phyloP scores from a whole-genome alignment of 2,797 vertebrate genomes.

The Pangasius krempfi region DNA sequence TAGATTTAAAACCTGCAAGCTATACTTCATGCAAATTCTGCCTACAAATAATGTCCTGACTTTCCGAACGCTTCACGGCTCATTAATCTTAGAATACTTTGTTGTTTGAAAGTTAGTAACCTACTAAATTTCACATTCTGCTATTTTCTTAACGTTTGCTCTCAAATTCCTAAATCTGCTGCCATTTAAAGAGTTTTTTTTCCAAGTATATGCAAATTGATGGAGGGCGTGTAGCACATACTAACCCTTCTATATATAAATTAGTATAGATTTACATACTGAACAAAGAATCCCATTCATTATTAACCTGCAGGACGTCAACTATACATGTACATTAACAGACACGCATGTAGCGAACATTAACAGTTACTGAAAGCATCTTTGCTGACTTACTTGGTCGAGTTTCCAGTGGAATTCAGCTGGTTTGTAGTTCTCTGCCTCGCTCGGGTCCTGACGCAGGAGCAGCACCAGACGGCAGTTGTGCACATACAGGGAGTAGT shows the following conservation, averaged over 20 bases:
- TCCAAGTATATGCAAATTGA: background rate
- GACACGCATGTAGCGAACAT: constrained; percentile 11
- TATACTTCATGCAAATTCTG: background rate
- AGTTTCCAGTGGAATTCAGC: constrained; percentile 98
- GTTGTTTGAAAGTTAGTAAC: background rate
- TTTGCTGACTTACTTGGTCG: constrained; percentile 79
- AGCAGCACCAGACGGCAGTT: constrained; percentile 93
- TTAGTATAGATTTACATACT: background rate
- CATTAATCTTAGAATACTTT: background rate
- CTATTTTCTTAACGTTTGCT: background rate
- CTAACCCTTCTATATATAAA: background rate
- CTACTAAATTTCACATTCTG: background rate
- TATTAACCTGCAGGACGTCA: background rate
- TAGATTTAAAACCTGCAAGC: background rate
- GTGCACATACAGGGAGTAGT: constrained; percentile 91
- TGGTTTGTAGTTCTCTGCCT: constrained; percentile 87
- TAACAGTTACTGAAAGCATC: background rate
- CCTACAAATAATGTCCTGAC: background rate
- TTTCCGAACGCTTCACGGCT: background rate
- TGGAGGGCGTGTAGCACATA: background rate
- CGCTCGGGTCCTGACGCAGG: constrained; percentile 88
- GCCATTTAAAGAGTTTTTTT: background rate
- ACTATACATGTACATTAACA: background rate
- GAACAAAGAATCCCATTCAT: constrained; percentile 34
- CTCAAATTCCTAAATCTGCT: background rate